Base-by-base conservation (phyloP, 2,113 vertebrate genomes). In the Poecilia latipinna region DNA sequence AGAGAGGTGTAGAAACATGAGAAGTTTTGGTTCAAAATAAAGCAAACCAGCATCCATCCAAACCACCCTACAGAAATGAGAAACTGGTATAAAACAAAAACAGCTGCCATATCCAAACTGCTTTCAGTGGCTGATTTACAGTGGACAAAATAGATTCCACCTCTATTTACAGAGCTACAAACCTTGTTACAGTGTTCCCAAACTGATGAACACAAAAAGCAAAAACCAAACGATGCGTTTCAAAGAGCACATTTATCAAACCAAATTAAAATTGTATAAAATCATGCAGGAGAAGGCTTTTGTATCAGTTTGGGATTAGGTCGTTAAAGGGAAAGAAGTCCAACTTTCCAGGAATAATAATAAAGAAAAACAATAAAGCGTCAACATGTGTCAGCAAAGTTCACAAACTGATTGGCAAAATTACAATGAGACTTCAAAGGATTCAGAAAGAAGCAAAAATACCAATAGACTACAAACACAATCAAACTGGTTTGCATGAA, bases 161-260 rank as follows among this genome's bases (percentile, higher is more conserved):
- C 93, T 95, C 83, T 94, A 95, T 96, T 95, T 96, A 96, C 95
- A 96, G 94, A 96, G 93, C 94, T 94, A 96, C 93, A 94, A 95
- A 93, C 94, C 94, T 95, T 92, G 89, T 84, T 89, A 91, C 91
- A 90, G 89, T 93, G 93, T 90, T 93, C 93, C 93, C 93, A 94
- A 93, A 93, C 82, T 83, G 84, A 92, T 89, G 74, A 92, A 85
- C 81, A 81, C 87, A 80, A 84, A 80, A 81, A 80, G 65, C 33
- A 77, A 79, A 78, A 82, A 74, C 78, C 76, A 79, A 90, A 42
- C 26, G 68, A 82, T 82, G 82, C 57, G 39, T 80, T 80, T 89
- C 70, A 81, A 87, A 89, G 92, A 90, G 77, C 88, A 92, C 91
- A 92, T 64, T 75, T 88, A 87, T 89, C 84, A 89, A 93, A 90